Conservation (phyloP, 2,888 invertebrate genomes). For the Aromia moschata region DNA sequence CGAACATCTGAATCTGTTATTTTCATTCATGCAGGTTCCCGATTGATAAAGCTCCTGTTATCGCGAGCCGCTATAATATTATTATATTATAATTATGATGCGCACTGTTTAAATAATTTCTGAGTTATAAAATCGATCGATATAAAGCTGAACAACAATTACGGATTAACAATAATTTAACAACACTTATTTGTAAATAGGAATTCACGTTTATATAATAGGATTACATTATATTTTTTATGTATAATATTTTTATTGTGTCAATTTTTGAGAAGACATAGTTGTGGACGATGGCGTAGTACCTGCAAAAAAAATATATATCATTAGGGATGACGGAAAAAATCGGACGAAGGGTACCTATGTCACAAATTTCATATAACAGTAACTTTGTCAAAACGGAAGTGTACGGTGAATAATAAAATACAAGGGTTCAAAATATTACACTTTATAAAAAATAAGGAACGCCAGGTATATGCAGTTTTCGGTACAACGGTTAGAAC, state of each 20-base stretch:
- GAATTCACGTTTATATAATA: slow-evolving; percentile 13
- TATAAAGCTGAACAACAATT: slow-evolving; percentile 23
- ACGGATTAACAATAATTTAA: slow-evolving; percentile 24
- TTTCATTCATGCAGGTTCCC: slow-evolving; percentile 43
- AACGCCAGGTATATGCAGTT: too few species aligned
- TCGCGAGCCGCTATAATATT: slow-evolving; percentile 15
- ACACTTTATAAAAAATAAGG: too few species aligned
- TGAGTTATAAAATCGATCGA: slow-evolving; percentile 20
- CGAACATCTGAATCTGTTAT: slow-evolving; percentile 43
- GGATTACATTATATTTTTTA: slow-evolving; percentile 12
- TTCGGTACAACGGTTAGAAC: too few species aligned
- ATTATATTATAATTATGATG: too few species aligned
- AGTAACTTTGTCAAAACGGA: too few species aligned
- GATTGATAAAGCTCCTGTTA: slow-evolving; percentile 18
- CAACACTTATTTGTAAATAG: slow-evolving; percentile 31
- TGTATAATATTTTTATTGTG: slow-evolving; percentile 33
- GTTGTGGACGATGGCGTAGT: slow-evolving; percentile 42
- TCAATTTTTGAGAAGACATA: slow-evolving; percentile 36
- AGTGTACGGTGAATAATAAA: too few species aligned
- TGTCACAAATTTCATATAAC: too few species aligned
- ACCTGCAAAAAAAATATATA: slow-evolving; percentile 42
- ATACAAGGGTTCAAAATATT: too few species aligned
- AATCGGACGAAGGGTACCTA: too few species aligned
- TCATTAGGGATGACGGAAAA: too few species aligned
- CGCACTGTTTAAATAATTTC: slow-evolving; percentile 14